Percentiles rank a stretch among this genome's conserved stretches.
Conservation (phyloP, 2,888 invertebrate species). For the Magallana nippona region DNA sequence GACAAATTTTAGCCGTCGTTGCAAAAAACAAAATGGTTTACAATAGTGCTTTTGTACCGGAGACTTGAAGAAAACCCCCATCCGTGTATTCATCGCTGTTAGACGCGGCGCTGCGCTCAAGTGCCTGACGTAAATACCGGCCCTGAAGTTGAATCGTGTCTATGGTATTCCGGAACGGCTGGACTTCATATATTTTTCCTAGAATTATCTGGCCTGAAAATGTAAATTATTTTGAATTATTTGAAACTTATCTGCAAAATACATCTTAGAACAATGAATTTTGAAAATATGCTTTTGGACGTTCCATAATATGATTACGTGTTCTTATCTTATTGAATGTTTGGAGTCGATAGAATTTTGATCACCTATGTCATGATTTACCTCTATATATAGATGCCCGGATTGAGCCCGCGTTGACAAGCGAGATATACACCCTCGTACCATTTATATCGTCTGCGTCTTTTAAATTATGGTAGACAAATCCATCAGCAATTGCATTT, state of each 20-base stretch:
- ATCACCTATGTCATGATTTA: slow-evolving; percentile 28
- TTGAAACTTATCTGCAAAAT: no score
- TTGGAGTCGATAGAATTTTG: no score
- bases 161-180: slow-evolving; percentile 88
- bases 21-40: no score
- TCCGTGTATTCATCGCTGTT: slow-evolving; percentile 80
- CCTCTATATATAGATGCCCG: slow-evolving; percentile 61
- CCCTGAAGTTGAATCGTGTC: slow-evolving; percentile 82
- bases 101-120: slow-evolving; percentile 85
- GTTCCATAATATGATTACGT: no score
- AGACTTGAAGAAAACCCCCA: slow-evolving; percentile 90
- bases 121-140: slow-evolving; percentile 82
- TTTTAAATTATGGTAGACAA: slow-evolving; percentile 56
- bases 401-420: slow-evolving; percentile 66
- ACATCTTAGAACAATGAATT: no score
- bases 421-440: slow-evolving; percentile 60
- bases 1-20: no score
- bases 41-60: slow-evolving; percentile 82
- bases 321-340: no score
- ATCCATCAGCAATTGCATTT: slow-evolving; percentile 65
- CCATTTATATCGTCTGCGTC: slow-evolving; percentile 50
- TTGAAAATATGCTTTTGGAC: no score
- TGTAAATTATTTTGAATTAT: no score
- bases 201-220: slow-evolving; percentile 86
- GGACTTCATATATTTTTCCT: slow-evolving; percentile 86